phyloP scores from a whole-genome alignment of 2,888 invertebrate species.

The Leucophenga maculata region DNA sequence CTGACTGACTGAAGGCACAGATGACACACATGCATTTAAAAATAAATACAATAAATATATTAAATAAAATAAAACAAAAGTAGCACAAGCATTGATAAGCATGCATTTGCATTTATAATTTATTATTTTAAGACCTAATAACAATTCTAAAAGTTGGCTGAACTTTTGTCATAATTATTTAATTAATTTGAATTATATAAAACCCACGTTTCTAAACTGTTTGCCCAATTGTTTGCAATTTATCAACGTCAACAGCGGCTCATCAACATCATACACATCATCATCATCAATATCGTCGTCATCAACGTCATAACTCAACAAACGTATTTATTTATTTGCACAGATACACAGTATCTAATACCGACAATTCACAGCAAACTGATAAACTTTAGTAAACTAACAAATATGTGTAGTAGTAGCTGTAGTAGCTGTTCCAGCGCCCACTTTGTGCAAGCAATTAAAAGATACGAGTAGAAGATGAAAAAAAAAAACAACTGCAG shows the following conservation, averaged over 20 bases:
- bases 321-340: neutral
- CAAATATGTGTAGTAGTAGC: neutral
- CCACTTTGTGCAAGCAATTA: neutral
- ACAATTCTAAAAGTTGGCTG: neutral
- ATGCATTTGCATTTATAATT: neutral
- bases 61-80: neutral
- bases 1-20: no score
- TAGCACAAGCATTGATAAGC: conserved; percentile 10
- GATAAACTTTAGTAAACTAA: conserved; percentile 8
- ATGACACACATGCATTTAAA: no score
- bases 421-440: neutral
- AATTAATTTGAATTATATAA: conserved; percentile 16
- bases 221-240: neutral
- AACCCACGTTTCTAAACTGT: neutral
- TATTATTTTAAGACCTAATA: neutral
- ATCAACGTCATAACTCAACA: no score
- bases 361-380: conserved; percentile 4
- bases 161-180: conserved; percentile 5
- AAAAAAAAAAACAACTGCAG: conserved; percentile 4
- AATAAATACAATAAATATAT: no score
- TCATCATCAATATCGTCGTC: neutral
- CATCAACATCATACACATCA: neutral
- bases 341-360: conserved; percentile 4
- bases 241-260: neutral
- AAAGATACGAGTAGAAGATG: neutral